Evolutionary conservation across 2,888 invertebrate genomes (phyloP).

Genomic region (Ganaspis brasiliensis): DNA sequence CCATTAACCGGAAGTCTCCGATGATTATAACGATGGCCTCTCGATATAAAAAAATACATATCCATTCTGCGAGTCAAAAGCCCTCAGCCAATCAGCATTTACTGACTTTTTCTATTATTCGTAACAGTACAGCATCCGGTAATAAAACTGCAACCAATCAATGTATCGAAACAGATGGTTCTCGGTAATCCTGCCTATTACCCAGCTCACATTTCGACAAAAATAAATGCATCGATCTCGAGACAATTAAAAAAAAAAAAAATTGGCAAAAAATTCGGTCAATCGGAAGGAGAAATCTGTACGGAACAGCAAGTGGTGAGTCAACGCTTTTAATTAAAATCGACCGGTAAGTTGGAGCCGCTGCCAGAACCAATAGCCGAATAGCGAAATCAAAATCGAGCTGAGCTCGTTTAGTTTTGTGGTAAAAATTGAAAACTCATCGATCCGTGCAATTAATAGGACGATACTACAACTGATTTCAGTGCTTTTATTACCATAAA

Average conservation of each 20-base stretch:
- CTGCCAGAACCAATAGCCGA: slow-evolving; percentile 36
- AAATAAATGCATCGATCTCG: slow-evolving; percentile 17
- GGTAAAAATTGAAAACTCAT: slow-evolving; percentile 3
- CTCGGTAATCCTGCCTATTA: slow-evolving; percentile 26
- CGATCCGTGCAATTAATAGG: background rate
- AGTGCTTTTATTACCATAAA: too few relatives aligned
- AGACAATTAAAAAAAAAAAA: slow-evolving; percentile 17
- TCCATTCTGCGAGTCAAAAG: slow-evolving; percentile 1
- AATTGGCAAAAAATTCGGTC: slow-evolving; percentile 24
- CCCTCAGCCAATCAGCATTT: slow-evolving; percentile 11
- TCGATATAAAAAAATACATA: background rate
- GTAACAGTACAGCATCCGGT: slow-evolving; percentile 29
- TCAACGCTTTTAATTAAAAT: slow-evolving; percentile 33
- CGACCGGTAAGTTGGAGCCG: slow-evolving; percentile 14
- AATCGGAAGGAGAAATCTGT: slow-evolving; percentile 30
- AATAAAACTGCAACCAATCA: slow-evolving; percentile 34
- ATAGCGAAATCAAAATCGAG: slow-evolving; percentile 10
- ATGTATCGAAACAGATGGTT: slow-evolving; percentile 40
- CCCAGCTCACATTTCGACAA: slow-evolving; percentile 11
- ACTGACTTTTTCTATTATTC: slow-evolving; percentile 20
- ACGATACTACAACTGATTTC: background rate
- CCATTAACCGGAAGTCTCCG: slow-evolving; percentile 1
- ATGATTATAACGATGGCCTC: slow-evolving; percentile 7
- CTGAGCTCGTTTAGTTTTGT: background rate
- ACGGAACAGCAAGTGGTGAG: slow-evolving; percentile 22